These are phyloP conservation scores for Stomatorhinus ivindoensis DNA, from an alignment of 2,113 vertebrate species.

Conservation along the genomic window DNA sequence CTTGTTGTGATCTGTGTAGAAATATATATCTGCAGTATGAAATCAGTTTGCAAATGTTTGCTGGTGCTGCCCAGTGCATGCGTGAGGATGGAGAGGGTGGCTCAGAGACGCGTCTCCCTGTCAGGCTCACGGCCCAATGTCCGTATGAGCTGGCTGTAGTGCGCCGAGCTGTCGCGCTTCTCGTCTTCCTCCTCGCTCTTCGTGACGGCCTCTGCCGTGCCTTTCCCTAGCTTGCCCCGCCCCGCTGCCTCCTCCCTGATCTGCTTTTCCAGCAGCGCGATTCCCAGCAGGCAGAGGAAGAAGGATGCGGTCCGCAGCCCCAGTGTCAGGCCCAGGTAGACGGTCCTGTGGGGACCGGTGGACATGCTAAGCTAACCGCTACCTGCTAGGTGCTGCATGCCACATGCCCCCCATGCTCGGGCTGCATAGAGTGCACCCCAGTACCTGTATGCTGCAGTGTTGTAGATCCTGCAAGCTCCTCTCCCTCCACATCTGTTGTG, in stretches of 20 bases:
- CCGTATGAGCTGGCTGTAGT: slow-evolving; percentile 51
- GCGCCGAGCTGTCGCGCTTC: slow-evolving; percentile 36
- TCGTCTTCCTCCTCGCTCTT: slow-evolving; percentile 50
- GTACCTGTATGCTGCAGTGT: slow-evolving; percentile 71
- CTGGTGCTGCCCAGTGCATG: neutral
- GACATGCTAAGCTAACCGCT: neutral
- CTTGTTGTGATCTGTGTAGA: neutral
- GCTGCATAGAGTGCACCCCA: neutral
- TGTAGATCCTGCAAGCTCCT: slow-evolving; percentile 78
- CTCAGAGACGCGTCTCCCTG: slow-evolving; percentile 74
- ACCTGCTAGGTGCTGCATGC: neutral
- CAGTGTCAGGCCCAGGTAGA: slow-evolving; percentile 78
- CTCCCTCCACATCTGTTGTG: slow-evolving; percentile 61
- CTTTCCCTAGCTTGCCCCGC: slow-evolving; percentile 39
- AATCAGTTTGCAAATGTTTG: neutral
- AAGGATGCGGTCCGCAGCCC: slow-evolving; percentile 69
- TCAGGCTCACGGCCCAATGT: slow-evolving; percentile 58
- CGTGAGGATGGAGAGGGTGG: neutral
- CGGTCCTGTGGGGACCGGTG: slow-evolving; percentile 50
- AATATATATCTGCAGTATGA: neutral
- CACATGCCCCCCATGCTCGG: neutral
- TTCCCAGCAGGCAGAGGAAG: slow-evolving; percentile 69
- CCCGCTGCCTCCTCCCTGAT: slow-evolving; percentile 43
- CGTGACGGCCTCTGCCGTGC: slow-evolving; percentile 53
- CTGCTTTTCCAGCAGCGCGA: slow-evolving; percentile 65